Percentiles rank a stretch among this genome's conserved stretches.
Evolutionary conservation across 2,888 invertebrate species (phyloP).

Genomic region (Metacarcinus magister): DNA sequence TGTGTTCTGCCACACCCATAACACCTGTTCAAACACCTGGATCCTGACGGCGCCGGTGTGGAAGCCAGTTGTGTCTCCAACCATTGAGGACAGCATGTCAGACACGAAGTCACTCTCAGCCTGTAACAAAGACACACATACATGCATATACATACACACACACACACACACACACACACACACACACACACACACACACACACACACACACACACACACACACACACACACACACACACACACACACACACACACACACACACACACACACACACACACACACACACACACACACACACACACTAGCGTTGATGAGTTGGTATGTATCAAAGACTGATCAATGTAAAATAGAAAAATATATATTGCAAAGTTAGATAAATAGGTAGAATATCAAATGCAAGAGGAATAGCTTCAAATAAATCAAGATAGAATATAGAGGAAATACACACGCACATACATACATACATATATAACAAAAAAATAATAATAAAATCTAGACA

Average conservation of each 20-base stretch:
- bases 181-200: conserved; percentile 47
- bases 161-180: conserved; percentile 13
- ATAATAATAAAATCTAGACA: not conserved
- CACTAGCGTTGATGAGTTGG: not conserved
- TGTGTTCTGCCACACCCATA: conserved; percentile 80
- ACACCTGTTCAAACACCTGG: conserved; percentile 70
- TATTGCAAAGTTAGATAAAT: not conserved
- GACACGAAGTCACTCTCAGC: conserved; percentile 87
- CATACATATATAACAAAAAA: not conserved
- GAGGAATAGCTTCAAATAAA: too few relatives aligned
- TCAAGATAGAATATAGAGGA: not conserved
- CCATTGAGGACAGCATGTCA: conserved; percentile 85
- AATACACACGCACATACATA: not conserved
- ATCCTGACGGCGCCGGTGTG: conserved; percentile 79
- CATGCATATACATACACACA: not conserved
- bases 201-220: conserved; percentile 52
- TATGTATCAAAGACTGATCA: not conserved
- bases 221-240: not conserved
- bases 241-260: conserved; percentile 29
- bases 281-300: conserved; percentile 31
- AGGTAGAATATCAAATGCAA: not conserved
- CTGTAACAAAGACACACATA: conserved; percentile 83
- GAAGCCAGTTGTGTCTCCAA: conserved; percentile 67
- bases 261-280: conserved; percentile 51
- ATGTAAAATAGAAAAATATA: not conserved